Evolutionary conservation across 2,888 invertebrate species (phyloP).

Genomic region (Sympetrum striolatum): DNA sequence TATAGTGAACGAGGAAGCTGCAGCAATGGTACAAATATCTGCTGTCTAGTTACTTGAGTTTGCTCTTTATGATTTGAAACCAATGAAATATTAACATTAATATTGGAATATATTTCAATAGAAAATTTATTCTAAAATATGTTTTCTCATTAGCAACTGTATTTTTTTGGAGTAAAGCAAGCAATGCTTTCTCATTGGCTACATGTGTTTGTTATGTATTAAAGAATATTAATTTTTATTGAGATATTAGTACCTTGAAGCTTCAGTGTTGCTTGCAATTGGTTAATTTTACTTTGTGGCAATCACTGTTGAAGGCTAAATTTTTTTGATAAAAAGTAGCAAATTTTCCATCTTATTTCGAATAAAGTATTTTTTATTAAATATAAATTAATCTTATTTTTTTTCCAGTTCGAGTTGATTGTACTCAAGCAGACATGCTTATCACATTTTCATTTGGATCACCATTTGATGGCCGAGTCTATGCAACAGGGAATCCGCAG

Average conservation of each 20-base stretch:
- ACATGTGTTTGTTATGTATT: no score
- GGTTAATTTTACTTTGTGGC: no score
- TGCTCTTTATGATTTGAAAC: background rate
- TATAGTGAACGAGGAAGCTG: slow-evolving; percentile 59
- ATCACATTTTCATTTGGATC: slow-evolving; percentile 59
- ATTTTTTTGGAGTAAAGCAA: no score
- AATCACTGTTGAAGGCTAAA: no score
- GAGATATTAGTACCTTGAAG: no score
- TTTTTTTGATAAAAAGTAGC: background rate
- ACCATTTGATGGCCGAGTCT: slow-evolving; percentile 59
- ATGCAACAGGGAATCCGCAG: slow-evolving; percentile 60
- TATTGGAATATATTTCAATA: no score
- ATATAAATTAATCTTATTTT: background rate
- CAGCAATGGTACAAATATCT: slow-evolving; percentile 56
- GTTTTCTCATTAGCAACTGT: no score
- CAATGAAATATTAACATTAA: no score
- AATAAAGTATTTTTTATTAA: background rate
- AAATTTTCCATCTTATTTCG: background rate
- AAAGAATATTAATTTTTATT: no score
- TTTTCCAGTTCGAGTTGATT: slow-evolving; percentile 59
- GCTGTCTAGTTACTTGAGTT: background rate
- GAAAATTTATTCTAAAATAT: no score
- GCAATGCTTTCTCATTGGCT: no score
- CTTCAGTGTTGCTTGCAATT: no score
- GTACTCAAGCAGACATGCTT: slow-evolving; percentile 60